phyloP scores from a whole-genome alignment of 2,888 invertebrate species.

The Perithous albicinctus region DNA sequence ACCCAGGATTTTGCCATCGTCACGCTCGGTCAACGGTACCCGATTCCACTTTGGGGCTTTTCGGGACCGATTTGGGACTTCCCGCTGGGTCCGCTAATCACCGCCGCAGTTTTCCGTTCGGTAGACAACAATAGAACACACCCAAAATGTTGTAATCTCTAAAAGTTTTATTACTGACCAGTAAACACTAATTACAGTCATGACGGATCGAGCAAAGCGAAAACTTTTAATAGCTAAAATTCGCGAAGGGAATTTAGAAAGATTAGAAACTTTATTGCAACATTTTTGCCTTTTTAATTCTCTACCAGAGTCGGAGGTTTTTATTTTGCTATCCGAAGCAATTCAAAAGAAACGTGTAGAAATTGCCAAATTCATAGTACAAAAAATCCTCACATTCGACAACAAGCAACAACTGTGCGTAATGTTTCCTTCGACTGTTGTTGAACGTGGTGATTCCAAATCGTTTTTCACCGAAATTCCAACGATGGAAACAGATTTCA shows the following conservation, averaged over 20 bases:
- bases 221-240: neutral
- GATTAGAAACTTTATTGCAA: neutral
- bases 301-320: neutral
- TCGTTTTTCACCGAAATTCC: neutral
- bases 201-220: neutral
- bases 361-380: too few relatives aligned
- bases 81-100: neutral
- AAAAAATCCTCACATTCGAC: too few relatives aligned
- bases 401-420: too few relatives aligned
- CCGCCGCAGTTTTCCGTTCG: too few relatives aligned
- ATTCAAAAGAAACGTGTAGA: too few relatives aligned
- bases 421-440: too few relatives aligned
- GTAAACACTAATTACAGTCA: neutral
- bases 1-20: neutral
- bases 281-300: neutral
- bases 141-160: neutral
- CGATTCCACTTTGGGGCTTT: neutral
- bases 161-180: neutral
- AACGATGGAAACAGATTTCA: too few relatives aligned
- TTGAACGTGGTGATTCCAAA: neutral
- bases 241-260: neutral
- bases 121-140: too few relatives aligned
- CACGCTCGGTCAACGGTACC: neutral
- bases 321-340: too few relatives aligned
- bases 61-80: neutral